Evolutionary conservation across 2,113 vertebrate genomes (phyloP), one percentile per base, ranked within the genome.

Genomic region (Lepisosteus osseus): DNA sequence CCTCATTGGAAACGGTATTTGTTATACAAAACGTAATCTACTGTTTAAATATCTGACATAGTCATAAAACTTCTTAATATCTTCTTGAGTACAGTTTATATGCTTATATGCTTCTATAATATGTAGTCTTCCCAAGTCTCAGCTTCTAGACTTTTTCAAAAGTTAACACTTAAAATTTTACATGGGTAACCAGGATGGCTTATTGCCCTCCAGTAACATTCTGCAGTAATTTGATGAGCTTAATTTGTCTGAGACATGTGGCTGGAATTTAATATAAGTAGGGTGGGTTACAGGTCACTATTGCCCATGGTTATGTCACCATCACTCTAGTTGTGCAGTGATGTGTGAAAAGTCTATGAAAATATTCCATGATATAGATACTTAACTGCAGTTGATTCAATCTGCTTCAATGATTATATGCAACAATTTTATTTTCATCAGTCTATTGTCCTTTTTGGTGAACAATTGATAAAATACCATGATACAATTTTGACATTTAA

Each of bases 211-310:
- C 54, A 47, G 43, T 67, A 68, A 6, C 62, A 55, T 14, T 70
- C 55, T 67, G 63, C 44, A 68, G 64, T 73, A 67, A 67, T 65
- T 14, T 40, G 40, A 70, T 59, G 61, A 59, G 41, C 17, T 72
- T 72, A 72, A 72, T 68, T 72, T 68, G 55, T 64, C 65, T 42
- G 3, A 59, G 54, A 12, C 67, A 67, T 67, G 56, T 40, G 63
- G 67, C 63, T 55, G n/a, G 12, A 69, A 62, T 67, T 45, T 41
- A 63, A 29, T 17, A 55, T 45, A 15, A 72, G 75, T 76, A 54
- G 66, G 62, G 59, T 63, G 70, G 74, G 57, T 69, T n/a, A 44
- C 59, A 41, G 67, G 67, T 62, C 55, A 40, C 42, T 62, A 17
- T 47, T n/a, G 45, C 56, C 9, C 5, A 66, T 6, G 62, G 62